Percentiles rank a stretch among this genome's conserved stretches.
Evolutionary conservation across 2,797 vertebrate species (phyloP).

Genomic region (Setipinna tenuifilis): DNA sequence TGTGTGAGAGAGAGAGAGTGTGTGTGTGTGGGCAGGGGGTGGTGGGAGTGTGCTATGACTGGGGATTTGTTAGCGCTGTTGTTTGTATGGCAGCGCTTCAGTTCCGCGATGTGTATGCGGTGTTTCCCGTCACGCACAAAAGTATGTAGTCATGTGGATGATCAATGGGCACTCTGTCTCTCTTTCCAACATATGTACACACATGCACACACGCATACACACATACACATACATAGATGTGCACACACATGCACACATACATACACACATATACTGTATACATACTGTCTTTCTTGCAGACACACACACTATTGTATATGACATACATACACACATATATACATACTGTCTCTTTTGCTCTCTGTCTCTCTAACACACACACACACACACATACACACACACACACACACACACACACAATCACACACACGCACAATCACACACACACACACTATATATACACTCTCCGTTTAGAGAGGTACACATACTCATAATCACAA

Average conservation of each 20-base stretch:
- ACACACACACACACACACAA: background rate
- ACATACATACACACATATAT: conserved; percentile 2
- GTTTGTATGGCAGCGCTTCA: background rate
- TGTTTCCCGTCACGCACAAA: background rate
- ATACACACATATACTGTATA: background rate
- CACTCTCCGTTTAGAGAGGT: background rate
- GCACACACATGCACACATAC: conserved; percentile 18
- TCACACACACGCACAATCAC: background rate
- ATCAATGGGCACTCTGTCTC: background rate
- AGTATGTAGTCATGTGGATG: background rate
- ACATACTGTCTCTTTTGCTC: background rate
- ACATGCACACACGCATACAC: background rate
- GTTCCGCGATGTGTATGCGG: background rate
- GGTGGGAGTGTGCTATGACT: background rate
- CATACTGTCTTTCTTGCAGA: too few relatives aligned
- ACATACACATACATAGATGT: background rate
- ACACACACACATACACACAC: background rate
- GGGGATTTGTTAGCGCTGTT: background rate
- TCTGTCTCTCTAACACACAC: background rate
- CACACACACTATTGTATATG: background rate
- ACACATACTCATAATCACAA: conserved; percentile 23
- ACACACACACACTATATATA: conserved; percentile 21
- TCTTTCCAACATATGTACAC: background rate
- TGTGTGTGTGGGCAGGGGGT: background rate
- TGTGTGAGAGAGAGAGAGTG: background rate